These are phyloP conservation scores for Andrena praecox DNA, from an alignment of 2,888 invertebrate genomes.

Conservation along the genomic window DNA sequence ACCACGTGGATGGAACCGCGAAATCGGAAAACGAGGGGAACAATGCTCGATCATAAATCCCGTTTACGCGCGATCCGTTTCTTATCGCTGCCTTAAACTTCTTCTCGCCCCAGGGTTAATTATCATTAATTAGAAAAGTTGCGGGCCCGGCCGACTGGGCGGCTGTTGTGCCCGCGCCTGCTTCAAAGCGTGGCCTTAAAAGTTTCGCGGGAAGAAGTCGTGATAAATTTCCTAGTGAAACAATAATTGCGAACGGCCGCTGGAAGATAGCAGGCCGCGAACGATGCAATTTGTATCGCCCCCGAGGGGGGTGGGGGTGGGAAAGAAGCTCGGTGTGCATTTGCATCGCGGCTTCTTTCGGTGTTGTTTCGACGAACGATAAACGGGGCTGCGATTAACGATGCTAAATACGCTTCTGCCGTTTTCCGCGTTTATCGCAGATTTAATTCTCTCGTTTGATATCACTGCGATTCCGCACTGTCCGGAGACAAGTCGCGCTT, in stretches of 20 bases:
- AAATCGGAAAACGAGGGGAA: constrained; percentile 6
- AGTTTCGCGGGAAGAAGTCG: constrained; percentile 46
- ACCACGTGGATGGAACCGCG: neutral
- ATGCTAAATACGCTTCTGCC: constrained; percentile 41
- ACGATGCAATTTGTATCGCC: constrained; percentile 55
- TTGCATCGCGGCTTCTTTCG: constrained; percentile 46
- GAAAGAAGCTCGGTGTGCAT: constrained; percentile 31
- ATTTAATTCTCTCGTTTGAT: constrained; percentile 34
- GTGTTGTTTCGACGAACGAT: constrained; percentile 30
- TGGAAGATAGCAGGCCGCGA: constrained; percentile 33
- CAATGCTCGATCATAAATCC: constrained; percentile 68
- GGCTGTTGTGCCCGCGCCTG: constrained; percentile 15
- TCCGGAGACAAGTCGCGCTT: neutral
- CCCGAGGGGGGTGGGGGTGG: neutral
- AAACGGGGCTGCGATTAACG: constrained; percentile 51
- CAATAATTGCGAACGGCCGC: constrained; percentile 62
- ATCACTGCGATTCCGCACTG: neutral
- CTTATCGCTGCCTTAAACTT: constrained; percentile 81
- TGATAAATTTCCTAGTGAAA: constrained; percentile 63
- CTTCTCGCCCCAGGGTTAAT: constrained; percentile 76
- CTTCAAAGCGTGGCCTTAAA: constrained; percentile 45
- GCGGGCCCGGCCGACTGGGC: constrained; percentile 28
- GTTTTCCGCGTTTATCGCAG: constrained; percentile 21
- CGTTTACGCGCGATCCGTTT: constrained; percentile 75
- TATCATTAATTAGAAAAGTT: constrained; percentile 85